Conservation (phyloP, 1,140 invertebrate species). For the Drosophila eugracilis region DNA sequence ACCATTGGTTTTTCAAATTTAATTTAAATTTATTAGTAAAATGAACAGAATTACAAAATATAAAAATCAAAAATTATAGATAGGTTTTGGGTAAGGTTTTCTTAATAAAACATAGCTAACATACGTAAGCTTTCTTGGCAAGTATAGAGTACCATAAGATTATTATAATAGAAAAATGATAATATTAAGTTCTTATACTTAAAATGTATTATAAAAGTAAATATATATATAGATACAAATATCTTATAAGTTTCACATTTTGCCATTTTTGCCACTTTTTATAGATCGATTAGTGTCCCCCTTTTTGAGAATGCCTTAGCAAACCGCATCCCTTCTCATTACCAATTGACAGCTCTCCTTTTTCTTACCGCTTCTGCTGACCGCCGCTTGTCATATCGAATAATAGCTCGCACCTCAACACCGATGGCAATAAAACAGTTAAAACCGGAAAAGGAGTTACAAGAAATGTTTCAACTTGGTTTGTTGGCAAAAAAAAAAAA, state of each 20-base stretch:
- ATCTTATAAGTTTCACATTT: not conserved
- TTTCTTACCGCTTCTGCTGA: not conserved
- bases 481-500: conserved; percentile 25
- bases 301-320: not conserved
- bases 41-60: too few species aligned
- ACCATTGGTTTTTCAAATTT: not conserved
- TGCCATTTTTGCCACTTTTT: too few species aligned
- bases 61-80: not conserved
- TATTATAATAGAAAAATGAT: too few species aligned
- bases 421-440: conserved; percentile 43
- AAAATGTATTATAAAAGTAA: too few species aligned
- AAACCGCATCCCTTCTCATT: conserved; percentile 2
- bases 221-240: too few species aligned
- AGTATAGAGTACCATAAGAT: too few species aligned
- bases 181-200: too few species aligned
- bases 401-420: conserved; percentile 48
- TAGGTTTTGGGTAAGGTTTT: too few species aligned
- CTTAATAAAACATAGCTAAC: too few species aligned
- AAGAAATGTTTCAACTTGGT: conserved; percentile 16
- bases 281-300: not conserved
- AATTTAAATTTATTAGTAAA: too few species aligned
- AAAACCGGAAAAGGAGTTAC: conserved; percentile 19
- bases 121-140: too few species aligned
- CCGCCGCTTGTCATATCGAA: conserved; percentile 40
- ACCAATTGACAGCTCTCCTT: conserved; percentile 14